phyloP scores from a whole-genome alignment of 2,888 invertebrate genomes.

The Spatulosminthurus flaviceps region DNA sequence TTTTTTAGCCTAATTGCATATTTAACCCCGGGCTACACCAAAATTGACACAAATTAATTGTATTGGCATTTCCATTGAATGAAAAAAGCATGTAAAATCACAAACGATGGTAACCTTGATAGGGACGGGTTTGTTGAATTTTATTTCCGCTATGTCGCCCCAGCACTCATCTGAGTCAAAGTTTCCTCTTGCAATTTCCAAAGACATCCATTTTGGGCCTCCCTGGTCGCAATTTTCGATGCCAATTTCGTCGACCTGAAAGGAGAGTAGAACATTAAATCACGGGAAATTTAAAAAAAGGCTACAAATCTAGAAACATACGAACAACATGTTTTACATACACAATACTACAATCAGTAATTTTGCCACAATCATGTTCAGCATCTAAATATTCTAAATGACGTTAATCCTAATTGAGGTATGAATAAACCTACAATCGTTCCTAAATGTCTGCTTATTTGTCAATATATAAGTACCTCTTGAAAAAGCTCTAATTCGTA shows the following conservation, averaged over 20 bases:
- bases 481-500: constrained; percentile 86
- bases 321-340: too few relatives aligned
- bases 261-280: too few relatives aligned
- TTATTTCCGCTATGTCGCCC: constrained; percentile 86
- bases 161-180: constrained; percentile 83
- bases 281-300: constrained; percentile 26
- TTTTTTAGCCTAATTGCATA: constrained; percentile 90
- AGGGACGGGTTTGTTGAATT: constrained; percentile 86
- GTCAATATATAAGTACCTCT: constrained; percentile 59
- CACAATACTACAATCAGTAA: too few relatives aligned
- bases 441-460: background rate
- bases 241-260: constrained; percentile 57
- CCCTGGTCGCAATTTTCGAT: constrained; percentile 64
- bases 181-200: constrained; percentile 83
- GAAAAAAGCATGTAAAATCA: too few relatives aligned
- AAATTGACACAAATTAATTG: too few relatives aligned
- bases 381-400: too few relatives aligned
- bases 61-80: too few relatives aligned
- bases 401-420: too few relatives aligned
- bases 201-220: constrained; percentile 79
- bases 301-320: background rate
- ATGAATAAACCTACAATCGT: background rate
- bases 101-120: too few relatives aligned
- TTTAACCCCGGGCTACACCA: constrained; percentile 71
- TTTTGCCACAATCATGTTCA: too few relatives aligned